phyloP scores from a whole-genome alignment of 2,113 vertebrate genomes.

The Okapia johnstoni region DNA sequence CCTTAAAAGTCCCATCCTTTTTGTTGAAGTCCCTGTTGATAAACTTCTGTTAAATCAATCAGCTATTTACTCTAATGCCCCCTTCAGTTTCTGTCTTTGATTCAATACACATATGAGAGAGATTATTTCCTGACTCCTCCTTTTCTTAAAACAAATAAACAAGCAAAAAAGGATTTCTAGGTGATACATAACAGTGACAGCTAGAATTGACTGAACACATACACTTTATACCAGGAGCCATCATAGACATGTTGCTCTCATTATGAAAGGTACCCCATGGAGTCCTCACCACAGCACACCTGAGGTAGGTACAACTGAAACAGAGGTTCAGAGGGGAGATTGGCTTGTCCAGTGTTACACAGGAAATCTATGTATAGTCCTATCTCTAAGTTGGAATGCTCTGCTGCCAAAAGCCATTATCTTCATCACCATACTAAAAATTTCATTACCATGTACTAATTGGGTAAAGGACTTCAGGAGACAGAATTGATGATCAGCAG shows the following conservation, averaged over 20 bases:
- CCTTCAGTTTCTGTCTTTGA: not conserved
- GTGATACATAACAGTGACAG: not conserved
- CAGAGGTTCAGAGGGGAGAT: not conserved
- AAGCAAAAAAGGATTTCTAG: not conserved
- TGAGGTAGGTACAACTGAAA: not conserved
- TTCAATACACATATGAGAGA: not conserved
- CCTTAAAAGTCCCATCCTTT: not conserved
- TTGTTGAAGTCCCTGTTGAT: not conserved
- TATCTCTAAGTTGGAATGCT: not conserved
- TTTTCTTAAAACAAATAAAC: not conserved
- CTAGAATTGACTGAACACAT: not conserved
- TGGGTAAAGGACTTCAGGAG: not conserved
- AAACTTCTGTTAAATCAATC: not conserved
- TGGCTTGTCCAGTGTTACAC: not conserved
- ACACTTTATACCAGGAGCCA: not conserved
- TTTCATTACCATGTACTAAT: not conserved
- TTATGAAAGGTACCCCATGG: not conserved
- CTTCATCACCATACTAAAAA: not conserved
- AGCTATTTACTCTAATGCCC: not conserved
- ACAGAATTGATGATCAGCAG: not conserved
- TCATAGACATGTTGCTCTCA: not conserved
- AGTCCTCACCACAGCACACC: not conserved
- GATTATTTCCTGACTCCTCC: not conserved
- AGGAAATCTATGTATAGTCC: not conserved
- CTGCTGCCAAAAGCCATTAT: not conserved